Conservation (phyloP, 2,888 invertebrate species). For the Cybosia mesomella region DNA sequence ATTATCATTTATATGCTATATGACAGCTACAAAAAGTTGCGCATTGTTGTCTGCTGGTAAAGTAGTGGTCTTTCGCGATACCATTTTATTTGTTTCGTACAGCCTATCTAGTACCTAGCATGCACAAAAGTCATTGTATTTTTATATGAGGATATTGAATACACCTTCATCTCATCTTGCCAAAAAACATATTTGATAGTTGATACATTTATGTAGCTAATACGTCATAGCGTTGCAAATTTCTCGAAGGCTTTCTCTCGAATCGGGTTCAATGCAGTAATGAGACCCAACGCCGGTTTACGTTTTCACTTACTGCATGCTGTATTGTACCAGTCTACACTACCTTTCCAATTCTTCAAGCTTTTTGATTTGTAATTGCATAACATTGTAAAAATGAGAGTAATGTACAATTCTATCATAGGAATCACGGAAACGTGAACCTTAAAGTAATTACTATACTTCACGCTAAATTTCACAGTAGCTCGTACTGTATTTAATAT, state of each 20-base stretch:
- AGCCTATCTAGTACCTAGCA: too few relatives aligned
- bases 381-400: constrained; percentile 5
- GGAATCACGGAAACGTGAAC: neutral
- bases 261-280: constrained; percentile 61
- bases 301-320: constrained; percentile 40
- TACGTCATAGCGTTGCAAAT: constrained; percentile 56
- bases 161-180: neutral
- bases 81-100: too few relatives aligned
- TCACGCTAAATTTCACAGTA: neutral
- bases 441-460: neutral
- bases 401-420: neutral
- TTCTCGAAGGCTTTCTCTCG: constrained; percentile 74
- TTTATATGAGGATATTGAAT: neutral
- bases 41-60: too few relatives aligned
- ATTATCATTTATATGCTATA: too few relatives aligned
- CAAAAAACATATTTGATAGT: neutral
- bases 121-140: too few relatives aligned
- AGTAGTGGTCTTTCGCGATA: too few relatives aligned
- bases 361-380: constrained; percentile 23
- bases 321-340: constrained; percentile 35
- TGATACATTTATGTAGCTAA: constrained; percentile 26
- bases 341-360: constrained; percentile 42
- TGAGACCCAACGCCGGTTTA: constrained; percentile 30
- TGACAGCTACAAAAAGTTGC: too few relatives aligned
- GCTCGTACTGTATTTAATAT: neutral